Base-by-base conservation (phyloP, 2,888 invertebrate species). In the Euproctis similis region DNA sequence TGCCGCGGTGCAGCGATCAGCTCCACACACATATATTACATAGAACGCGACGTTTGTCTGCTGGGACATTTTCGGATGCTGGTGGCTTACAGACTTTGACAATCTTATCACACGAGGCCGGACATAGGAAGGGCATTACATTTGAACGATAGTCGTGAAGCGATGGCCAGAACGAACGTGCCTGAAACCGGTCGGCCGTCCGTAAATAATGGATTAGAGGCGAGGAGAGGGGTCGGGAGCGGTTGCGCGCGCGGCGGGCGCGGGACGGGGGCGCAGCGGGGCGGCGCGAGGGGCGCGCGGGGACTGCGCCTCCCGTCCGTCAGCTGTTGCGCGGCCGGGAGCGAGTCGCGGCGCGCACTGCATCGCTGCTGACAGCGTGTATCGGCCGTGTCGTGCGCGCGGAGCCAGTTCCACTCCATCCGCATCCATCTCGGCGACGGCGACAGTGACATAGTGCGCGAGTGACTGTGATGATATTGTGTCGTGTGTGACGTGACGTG, bases 131-230 rank as follows among this genome's bases (percentile, higher is more conserved):
- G 80, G 80, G 76, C 77, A 80, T 80, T 78, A 78, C 74, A 73
- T 80, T 80, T 76, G 78, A 77, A 76, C 75, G 77, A 73, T 76
- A 72, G 72, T 68, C 68, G 73, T 68, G 68, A 60, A 65, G 66
- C 70, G 66, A 63, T 67, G 60, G 68, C 66, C 67, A 68, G 71
- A 72, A 63, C 74, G 68, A 75, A 72, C 80, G 72, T 75, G 80
- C 75, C 77, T 73, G 76, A 75, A 84, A 81, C 84, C 80, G 78
- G 85, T 82, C 75, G 77, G 68, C 73, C 71, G 77, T 74, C 77
- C 77, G 78, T 80, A 77, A 82, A 81, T 80, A 85, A 81, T 81
- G 80, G 80, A 81, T 80, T 84, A 78, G 82, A 78, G 78, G 75
- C 63, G 70, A 63, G 60, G 72, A 58, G 76, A 59, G 75, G 46